Percentiles rank a stretch among this genome's conserved stretches.
phyloP scores from a whole-genome alignment of 1,140 invertebrate genomes.

The Drosophila mauritiana region DNA sequence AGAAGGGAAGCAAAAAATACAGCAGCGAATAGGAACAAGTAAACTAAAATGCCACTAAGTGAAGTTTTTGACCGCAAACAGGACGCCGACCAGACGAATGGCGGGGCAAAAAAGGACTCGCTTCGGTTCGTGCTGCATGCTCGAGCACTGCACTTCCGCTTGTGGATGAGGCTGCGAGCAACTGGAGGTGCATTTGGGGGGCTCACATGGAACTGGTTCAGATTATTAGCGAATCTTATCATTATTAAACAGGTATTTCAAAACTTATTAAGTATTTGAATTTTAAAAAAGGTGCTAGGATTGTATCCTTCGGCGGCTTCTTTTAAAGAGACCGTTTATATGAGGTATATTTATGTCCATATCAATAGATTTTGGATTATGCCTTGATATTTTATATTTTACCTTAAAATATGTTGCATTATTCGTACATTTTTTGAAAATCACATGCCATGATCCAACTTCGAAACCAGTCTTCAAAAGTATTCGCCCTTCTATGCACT shows the following conservation, averaged over 20 bases:
- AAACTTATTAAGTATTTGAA: too few relatives aligned
- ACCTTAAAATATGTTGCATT: too few relatives aligned
- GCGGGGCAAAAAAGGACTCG: neutral
- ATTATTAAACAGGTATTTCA: neutral
- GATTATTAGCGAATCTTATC: neutral
- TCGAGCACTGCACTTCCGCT: slow-evolving; percentile 4
- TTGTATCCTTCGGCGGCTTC: too few relatives aligned
- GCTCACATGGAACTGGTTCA: neutral
- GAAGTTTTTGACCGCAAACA: slow-evolving; percentile 75
- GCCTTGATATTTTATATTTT: too few relatives aligned
- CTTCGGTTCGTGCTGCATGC: neutral
- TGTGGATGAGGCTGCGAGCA: neutral
- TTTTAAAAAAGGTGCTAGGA: too few relatives aligned
- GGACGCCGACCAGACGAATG: slow-evolving; percentile 61
- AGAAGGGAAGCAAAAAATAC: neutral
- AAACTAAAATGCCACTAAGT: slow-evolving; percentile 75
- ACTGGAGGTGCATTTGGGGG: neutral
- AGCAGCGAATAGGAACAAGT: slow-evolving; percentile 12
- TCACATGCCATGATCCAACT: neutral
- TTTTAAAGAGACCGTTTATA: too few relatives aligned
- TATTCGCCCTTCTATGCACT: neutral
- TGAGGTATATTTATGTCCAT: too few relatives aligned
- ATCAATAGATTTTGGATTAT: too few relatives aligned
- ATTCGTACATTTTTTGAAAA: neutral
- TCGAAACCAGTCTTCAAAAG: neutral